Evolutionary conservation across 2,888 invertebrate genomes (phyloP).

Genomic region (Smittia aterrima): DNA sequence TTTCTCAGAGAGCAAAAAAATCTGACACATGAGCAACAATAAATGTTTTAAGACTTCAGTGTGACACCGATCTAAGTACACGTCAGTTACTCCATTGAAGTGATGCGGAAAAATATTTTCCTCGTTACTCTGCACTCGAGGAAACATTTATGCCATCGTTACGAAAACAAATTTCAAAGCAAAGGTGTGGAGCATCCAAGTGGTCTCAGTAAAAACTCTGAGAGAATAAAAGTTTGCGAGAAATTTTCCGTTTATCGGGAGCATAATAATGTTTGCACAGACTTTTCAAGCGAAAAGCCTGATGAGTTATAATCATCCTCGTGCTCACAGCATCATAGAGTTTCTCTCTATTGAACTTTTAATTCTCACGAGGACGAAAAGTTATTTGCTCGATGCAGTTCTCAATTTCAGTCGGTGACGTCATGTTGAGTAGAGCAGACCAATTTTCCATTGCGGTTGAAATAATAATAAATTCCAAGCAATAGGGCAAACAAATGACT

Average conservation of each 20-base stretch:
- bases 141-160: too few species aligned
- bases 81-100: background rate
- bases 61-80: background rate
- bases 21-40: background rate
- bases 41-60: background rate
- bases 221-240: background rate
- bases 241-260: background rate
- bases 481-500: too few species aligned
- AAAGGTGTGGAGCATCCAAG: too few species aligned
- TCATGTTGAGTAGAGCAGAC: background rate
- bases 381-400: background rate
- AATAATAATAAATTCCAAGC: too few species aligned
- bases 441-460: background rate
- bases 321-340: background rate
- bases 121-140: too few species aligned
- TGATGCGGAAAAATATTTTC: too few species aligned
- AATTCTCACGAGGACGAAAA: background rate
- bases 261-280: conserved; percentile 3
- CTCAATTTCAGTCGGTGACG: background rate
- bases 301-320: background rate
- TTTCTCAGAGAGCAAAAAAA: background rate
- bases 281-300: background rate
- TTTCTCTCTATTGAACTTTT: background rate
- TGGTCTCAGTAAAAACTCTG: background rate
- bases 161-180: too few species aligned